Conservation (phyloP, 2,113 vertebrate species). For the Scolopax mira region DNA sequence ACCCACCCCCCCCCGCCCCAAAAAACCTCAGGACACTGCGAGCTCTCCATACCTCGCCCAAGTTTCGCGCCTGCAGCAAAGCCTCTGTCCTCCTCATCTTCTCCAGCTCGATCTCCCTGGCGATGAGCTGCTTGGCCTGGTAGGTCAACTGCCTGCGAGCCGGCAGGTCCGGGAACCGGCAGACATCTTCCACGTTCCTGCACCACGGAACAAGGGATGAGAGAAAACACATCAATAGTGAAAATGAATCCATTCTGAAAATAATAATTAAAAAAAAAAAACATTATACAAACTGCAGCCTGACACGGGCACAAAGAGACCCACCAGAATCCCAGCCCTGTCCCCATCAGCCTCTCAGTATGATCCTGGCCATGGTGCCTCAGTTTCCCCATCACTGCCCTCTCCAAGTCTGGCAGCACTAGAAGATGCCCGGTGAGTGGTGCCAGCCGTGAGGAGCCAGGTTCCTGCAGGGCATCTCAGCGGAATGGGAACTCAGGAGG, state of each 20-base stretch:
- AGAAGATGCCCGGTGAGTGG: not conserved
- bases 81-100: constrained; percentile 90
- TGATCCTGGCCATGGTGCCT: fast-evolving
- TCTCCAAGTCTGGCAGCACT: fast-evolving
- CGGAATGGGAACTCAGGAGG: not conserved
- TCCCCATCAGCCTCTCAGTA: fast-evolving
- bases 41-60: constrained; percentile 61
- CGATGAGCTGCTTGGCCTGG: constrained; percentile 94
- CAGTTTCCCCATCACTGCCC: not conserved
- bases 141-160: constrained; percentile 88
- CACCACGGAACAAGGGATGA: fast-evolving
- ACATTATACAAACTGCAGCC: not conserved
- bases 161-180: constrained; percentile 84
- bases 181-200: constrained; percentile 88
- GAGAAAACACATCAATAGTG: fast-evolving
- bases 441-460: fast-evolving
- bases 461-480: not conserved
- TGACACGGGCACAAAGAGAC: fast-evolving
- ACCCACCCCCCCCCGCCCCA: fast-evolving
- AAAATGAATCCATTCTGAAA: fast-evolving
- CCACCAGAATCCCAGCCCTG: not conserved
- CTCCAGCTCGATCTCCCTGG: constrained; percentile 91
- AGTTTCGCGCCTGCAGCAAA: constrained; percentile 64
- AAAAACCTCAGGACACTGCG: fast-evolving
- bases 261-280: not conserved